Percentiles rank a stretch among this genome's conserved stretches.
phyloP scores from a whole-genome alignment of 2,113 vertebrate species.

The Eudorcas thomsonii region DNA sequence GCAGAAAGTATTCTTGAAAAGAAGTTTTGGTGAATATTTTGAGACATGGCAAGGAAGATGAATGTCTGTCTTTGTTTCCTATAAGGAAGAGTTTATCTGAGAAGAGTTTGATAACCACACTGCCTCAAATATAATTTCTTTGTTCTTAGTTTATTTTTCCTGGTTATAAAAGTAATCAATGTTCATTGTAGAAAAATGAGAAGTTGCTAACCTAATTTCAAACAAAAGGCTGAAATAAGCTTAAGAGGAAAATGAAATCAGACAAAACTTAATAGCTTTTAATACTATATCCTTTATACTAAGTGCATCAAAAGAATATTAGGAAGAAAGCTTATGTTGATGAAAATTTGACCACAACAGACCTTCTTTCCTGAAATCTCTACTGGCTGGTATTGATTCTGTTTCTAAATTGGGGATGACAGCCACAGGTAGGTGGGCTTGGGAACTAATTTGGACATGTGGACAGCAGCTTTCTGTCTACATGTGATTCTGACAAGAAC shows the following conservation, averaged over 20 bases:
- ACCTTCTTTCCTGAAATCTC: background rate
- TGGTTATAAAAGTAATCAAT: background rate
- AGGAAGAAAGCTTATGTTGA: background rate
- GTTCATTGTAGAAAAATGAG: background rate
- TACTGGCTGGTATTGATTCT: background rate
- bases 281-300: background rate
- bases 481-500: background rate
- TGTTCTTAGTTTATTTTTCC: background rate
- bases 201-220: conserved; percentile 4
- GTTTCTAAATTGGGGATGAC: background rate
- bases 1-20: conserved; percentile 13
- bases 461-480: background rate
- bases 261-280: background rate
- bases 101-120: background rate
- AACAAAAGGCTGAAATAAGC: background rate
- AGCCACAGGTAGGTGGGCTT: background rate
- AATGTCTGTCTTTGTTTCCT: background rate
- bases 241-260: conserved; percentile 1
- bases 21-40: background rate
- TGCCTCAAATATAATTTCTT: background rate
- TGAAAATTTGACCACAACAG: background rate
- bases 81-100: background rate
- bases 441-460: background rate
- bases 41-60: background rate
- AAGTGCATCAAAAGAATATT: background rate